These are phyloP conservation scores for Astyanax mexicanus DNA, from an alignment of 2,797 vertebrate genomes.

Conservation along the genomic window DNA sequence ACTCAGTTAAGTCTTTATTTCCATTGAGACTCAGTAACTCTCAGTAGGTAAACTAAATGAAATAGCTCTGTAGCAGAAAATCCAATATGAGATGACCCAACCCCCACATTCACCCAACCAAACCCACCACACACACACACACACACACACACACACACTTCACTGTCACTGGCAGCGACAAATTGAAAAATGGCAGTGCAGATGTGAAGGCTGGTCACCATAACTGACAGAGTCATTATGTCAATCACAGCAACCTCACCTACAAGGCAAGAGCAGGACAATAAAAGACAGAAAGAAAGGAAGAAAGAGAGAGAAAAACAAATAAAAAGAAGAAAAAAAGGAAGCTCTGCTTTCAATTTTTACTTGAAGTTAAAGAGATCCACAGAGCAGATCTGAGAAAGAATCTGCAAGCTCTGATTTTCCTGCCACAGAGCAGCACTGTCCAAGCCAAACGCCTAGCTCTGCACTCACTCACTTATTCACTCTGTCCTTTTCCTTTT, in stretches of 20 bases:
- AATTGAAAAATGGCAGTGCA: slow-evolving; percentile 11
- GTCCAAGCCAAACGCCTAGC: slow-evolving; percentile 10
- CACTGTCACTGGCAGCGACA: slow-evolving; percentile 3
- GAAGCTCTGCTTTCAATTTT: background rate
- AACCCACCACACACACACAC: slow-evolving; percentile 5
- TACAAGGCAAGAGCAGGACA: no score
- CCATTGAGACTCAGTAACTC: slow-evolving; percentile 16
- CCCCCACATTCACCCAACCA: no score
- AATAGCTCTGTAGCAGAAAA: slow-evolving; percentile 51
- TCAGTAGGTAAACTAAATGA: slow-evolving; percentile 34
- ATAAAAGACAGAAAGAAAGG: background rate
- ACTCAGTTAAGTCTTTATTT: slow-evolving; percentile 43
- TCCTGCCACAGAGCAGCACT: slow-evolving; percentile 27
- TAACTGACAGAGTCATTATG: slow-evolving; percentile 15
- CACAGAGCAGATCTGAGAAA: background rate
- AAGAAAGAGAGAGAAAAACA: background rate
- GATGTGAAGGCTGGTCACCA: slow-evolving; percentile 23
- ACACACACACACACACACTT: slow-evolving; percentile 7
- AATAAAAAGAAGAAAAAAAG: no score
- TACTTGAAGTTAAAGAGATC: slow-evolving; percentile 1
- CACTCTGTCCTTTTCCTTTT: background rate
- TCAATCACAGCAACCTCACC: slow-evolving; percentile 20
- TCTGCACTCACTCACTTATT: background rate
- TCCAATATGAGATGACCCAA: slow-evolving; percentile 29
- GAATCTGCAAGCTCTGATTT: slow-evolving; percentile 39